phyloP scores from a whole-genome alignment of 2,888 invertebrate genomes.

The Metallyticus violacea region DNA sequence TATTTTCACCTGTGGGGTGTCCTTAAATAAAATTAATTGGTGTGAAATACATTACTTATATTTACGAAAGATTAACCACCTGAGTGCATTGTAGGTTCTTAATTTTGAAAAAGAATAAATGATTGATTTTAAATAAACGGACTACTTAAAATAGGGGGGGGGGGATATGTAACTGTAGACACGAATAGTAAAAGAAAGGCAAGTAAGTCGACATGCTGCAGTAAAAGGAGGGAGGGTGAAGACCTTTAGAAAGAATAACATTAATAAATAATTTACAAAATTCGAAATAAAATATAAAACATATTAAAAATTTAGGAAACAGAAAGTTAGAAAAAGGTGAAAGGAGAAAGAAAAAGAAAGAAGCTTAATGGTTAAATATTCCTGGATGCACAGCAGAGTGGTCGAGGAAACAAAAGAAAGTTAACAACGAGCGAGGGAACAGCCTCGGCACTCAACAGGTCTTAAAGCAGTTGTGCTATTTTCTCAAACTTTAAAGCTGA shows the following conservation, averaged over 20 bases:
- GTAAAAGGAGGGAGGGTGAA: background rate
- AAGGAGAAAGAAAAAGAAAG: background rate
- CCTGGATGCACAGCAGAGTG: background rate
- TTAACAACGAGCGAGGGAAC: background rate
- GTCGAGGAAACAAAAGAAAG: background rate
- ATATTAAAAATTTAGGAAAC: background rate
- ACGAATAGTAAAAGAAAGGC: no score
- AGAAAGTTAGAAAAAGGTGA: background rate
- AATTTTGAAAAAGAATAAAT: no score
- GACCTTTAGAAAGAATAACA: background rate
- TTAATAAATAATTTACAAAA: background rate
- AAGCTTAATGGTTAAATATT: background rate
- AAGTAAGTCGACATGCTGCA: no score
- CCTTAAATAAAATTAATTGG: no score
- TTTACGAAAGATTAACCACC: no score
- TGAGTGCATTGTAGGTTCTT: no score
- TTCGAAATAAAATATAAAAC: background rate
- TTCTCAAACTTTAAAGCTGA: background rate
- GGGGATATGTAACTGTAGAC: no score
- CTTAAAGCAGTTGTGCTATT: background rate
- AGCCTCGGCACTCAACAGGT: background rate
- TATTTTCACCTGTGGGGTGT: no score
- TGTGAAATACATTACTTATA: no score
- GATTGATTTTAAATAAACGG: no score
- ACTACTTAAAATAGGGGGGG: no score